Conservation (phyloP, 2,113 vertebrate species). For the Barnardius zonarius region DNA sequence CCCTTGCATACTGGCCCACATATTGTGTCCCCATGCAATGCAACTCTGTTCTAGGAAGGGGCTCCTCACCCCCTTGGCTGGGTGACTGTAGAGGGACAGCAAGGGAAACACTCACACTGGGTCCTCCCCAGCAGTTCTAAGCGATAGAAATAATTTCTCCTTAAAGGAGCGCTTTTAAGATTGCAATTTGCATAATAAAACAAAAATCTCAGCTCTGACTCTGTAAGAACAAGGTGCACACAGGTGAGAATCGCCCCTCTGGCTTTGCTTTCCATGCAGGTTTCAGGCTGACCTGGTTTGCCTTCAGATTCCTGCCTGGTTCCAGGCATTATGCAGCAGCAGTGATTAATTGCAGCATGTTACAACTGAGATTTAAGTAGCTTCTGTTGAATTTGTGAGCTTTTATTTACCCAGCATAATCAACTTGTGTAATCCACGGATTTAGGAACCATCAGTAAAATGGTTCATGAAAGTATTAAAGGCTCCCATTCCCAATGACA, state of each 20-base stretch:
- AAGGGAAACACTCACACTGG: background rate
- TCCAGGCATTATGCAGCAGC: background rate
- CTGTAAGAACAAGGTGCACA: fast-evolving
- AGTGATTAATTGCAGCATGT: background rate
- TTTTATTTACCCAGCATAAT: background rate
- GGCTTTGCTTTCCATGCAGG: background rate
- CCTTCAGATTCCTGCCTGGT: background rate
- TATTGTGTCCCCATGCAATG: fast-evolving
- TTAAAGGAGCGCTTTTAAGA: background rate
- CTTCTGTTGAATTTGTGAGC: background rate
- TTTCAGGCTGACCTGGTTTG: background rate
- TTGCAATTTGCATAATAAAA: background rate
- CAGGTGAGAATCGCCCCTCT: background rate
- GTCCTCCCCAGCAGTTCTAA: background rate
- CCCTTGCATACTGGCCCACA: background rate
- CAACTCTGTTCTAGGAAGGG: fast-evolving
- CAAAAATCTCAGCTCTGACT: fast-evolving
- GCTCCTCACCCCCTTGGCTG: background rate
- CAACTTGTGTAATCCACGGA: background rate
- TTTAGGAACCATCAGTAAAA: background rate
- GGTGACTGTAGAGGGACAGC: background rate
- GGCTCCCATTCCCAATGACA: background rate
- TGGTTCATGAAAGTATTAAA: background rate
- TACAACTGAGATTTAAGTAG: background rate
- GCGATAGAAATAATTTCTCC: background rate